Evolutionary conservation across 2,888 invertebrate genomes (phyloP), one percentile per base, ranked within the genome.

Genomic region (Rugalucina vietnamica): DNA sequence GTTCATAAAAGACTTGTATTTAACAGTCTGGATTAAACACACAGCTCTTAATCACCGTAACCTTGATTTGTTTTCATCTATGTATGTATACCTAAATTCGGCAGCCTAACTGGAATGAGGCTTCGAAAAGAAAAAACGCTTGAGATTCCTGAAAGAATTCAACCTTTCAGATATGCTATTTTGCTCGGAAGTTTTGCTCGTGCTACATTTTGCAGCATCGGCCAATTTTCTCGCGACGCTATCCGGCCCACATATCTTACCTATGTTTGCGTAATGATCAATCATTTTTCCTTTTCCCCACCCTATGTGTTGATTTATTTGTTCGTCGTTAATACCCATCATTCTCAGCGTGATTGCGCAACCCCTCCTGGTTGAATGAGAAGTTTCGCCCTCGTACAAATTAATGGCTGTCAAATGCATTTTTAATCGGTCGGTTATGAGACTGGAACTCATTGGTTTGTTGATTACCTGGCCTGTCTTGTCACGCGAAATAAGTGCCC

Each of bases 271-370:
- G 27, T 24, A 57, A 27, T 57, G 27, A 27, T 50, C 50, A 3
- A 50, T 50, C 50, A 50, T 50, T 50, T 18, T 18, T 4, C 3
- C 50, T n/a, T 24, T 57, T 29, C 57, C 57, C 57, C 57, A 57
- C 5, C 57, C 57, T 12, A 57, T 57, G 14, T 57, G 57, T 29
- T 57, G 29, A 57, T 57, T 57, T 10, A 57, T n/a, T 57, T 57
- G 57, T 27, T 57, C 27, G 27, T 27, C 57, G 29, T 57, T 27
- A 57, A 57, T 57, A 4, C 57, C 27, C 57, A 57, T 57, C 57
- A 57, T 57, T 57, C 57, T 57, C 57, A 57, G 57, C 29, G 57
- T 57, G 29, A 57, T 57, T 24, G 57, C 29, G 57, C 57, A 57
- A 57, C 57, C 57, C n/a, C 57, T 57, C 29, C 57, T 57, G 24